Evolutionary conservation across 2,888 invertebrate species (phyloP), one percentile per base, ranked within the genome.

Genomic region (Suillia variegata): DNA sequence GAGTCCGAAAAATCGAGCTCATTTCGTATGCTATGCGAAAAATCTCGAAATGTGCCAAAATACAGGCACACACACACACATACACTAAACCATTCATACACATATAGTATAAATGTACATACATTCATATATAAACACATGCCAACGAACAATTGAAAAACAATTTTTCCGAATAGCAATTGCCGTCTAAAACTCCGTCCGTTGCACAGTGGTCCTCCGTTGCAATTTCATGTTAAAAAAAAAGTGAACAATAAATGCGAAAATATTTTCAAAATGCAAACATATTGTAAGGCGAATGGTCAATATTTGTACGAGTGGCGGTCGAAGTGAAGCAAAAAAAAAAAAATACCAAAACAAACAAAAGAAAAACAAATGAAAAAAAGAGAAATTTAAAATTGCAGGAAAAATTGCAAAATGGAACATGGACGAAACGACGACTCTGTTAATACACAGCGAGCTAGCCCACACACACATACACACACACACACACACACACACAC

Each of bases 231-330:
- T n/a, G n/a, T n/a, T n/a, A n/a, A n/a, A n/a, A n/a, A n/a, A n/a
- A n/a, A n/a, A n/a, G n/a, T n/a, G n/a, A n/a, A n/a, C n/a, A 52
- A 60, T 60, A 68, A 66, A 69, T 73, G 72, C 74, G 71, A 70
- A 75, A 76, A 76, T 74, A 75, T 77, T 75, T 74, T 68, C 62
- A 66, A 70, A 76, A 72, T 68, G 67, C 73, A 71, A 77, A 76
- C 76, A 77, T 73, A 74, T 76, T 77, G 77, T 71, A 73, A 76
- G 70, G 71, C 71, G 73, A 76, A 77, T 75, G 74, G 72, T 75
- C 74, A 76, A 76, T 77, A 76, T 77, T 77, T 74, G 72, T 69
- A 58, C 58, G 61, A 63, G 52, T 8, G 18, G 45, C 18, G 3
- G 20, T 17, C 61, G 18, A 24, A 50, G 42, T 31, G 56, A 59